Percentiles rank a stretch among this genome's conserved stretches.
phyloP scores from a whole-genome alignment of 2,797 vertebrate genomes.

The Trematomus bernacchii region DNA sequence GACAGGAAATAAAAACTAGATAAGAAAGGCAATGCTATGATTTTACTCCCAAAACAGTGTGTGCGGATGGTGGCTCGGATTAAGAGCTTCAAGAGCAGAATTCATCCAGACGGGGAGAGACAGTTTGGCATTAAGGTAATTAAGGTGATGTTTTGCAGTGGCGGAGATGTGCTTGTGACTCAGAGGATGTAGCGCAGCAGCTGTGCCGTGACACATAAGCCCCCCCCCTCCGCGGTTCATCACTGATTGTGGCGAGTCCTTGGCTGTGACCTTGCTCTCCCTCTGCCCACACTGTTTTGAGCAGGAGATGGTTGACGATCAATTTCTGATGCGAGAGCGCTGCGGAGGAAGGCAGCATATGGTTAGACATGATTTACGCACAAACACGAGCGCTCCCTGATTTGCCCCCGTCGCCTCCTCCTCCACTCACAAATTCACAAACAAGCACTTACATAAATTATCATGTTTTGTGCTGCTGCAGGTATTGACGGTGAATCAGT shows the following conservation, averaged over 20 bases:
- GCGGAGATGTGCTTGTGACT: conserved; percentile 60
- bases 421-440: conserved; percentile 55
- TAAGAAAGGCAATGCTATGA: conserved; percentile 50
- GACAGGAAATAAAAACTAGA: conserved; percentile 67
- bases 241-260: conserved; percentile 80
- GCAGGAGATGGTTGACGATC: conserved; percentile 74
- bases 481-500: conserved; percentile 31
- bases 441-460: conserved; percentile 75
- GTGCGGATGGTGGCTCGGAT: conserved; percentile 43
- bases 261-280: conserved; percentile 80
- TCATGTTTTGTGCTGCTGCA: conserved; percentile 54
- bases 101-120: conserved; percentile 36
- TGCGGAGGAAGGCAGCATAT: conserved; percentile 68
- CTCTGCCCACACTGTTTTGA: conserved; percentile 64
- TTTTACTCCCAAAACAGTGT: conserved; percentile 44
- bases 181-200: conserved; percentile 61
- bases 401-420: conserved; percentile 1
- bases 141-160: conserved; percentile 69
- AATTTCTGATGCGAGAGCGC: conserved; percentile 65
- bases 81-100: conserved; percentile 45
- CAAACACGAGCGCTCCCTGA: conserved; percentile 53
- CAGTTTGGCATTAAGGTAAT: conserved; percentile 64
- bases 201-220: conserved; percentile 73
- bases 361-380: conserved; percentile 75
- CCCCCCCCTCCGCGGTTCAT: conserved; percentile 53